Base-by-base conservation (phyloP, 2,113 vertebrate genomes). In the Callaeas wilsoni region DNA sequence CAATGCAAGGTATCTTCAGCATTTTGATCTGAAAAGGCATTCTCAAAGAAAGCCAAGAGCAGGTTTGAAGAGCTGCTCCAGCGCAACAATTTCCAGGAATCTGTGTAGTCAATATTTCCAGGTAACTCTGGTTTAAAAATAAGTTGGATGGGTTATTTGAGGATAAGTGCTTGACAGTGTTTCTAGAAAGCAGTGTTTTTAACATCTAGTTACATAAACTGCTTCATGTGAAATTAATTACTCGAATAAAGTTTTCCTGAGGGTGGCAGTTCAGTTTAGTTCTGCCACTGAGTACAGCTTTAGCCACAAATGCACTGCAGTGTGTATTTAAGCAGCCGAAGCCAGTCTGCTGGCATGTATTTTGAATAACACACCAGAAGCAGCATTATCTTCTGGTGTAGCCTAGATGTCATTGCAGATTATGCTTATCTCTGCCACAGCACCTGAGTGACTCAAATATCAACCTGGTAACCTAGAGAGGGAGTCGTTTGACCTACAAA, bases 171-270 rank as follows among this genome's bases (percentile, higher is more conserved):
- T 75, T 92, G 57, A 60, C 25, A 33, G 57, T 42, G 35, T 87
- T 90, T 95, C 79, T 83, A 83, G 59, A 91, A 90, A 96, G 75
- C 42, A 5, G 8, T 49, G 20, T 74, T 47, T 88, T 86, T 90
- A 80, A 67, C 33, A 80, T 44, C 41, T 37, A 57, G 74, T 96
- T 94, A 91, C 27, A 13, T 92, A 83, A 96, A 77, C 25, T 77
- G 53, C 63, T 71, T 69, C n/a, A 59, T 50, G 47, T 63, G 65
- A 86, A 81, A 56, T 78, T 57, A 81, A 56, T 78, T 57, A 76
- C 90, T 93, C 73, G 70, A 63, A 87, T 87, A 11, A 70, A 52
- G 44, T 70, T 91, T 88, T 93, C 92, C 90, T 83, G 87, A 93
- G 83, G 70, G 90, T 84, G 79, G 84, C 79, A 81, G 64, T 90